These are phyloP conservation scores for Diabrotica undecimpunctata DNA, from an alignment of 1,140 invertebrate species.

Conservation along the genomic window DNA sequence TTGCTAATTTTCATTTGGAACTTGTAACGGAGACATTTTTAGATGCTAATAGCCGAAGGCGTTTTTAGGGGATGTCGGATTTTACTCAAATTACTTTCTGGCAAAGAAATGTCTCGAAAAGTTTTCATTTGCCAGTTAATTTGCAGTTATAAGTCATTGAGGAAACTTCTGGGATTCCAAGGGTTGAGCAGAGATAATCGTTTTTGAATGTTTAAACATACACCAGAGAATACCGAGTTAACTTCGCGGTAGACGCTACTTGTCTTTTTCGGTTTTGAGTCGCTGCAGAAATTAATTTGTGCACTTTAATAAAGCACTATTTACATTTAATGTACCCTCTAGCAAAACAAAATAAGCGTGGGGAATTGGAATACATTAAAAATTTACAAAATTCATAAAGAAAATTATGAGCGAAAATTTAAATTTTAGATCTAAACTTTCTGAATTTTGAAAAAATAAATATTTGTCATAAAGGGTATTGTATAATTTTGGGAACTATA, in stretches of 20 bases:
- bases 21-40: slow-evolving; percentile 19
- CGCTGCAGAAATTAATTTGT: neutral
- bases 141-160: slow-evolving; percentile 16
- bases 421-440: no score
- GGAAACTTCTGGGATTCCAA: slow-evolving; percentile 6
- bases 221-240: neutral
- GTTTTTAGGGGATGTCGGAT: slow-evolving; percentile 14
- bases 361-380: no score
- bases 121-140: slow-evolving; percentile 20
- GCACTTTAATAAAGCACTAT: neutral
- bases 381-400: no score
- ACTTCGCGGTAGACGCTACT: neutral
- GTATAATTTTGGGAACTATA: no score
- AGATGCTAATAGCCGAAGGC: slow-evolving; percentile 17
- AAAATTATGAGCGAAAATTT: no score
- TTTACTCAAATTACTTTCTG: slow-evolving; percentile 12
- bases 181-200: slow-evolving; percentile 7
- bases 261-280: neutral
- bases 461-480: no score
- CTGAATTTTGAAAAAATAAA: no score
- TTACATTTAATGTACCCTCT: no score
- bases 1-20: slow-evolving; percentile 18
- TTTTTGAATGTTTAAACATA: slow-evolving; percentile 8
- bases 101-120: slow-evolving; percentile 15
- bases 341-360: no score